Evolutionary conservation across 2,113 vertebrate species (phyloP).

Genomic region (Cyphomyrus plagiostoma): DNA sequence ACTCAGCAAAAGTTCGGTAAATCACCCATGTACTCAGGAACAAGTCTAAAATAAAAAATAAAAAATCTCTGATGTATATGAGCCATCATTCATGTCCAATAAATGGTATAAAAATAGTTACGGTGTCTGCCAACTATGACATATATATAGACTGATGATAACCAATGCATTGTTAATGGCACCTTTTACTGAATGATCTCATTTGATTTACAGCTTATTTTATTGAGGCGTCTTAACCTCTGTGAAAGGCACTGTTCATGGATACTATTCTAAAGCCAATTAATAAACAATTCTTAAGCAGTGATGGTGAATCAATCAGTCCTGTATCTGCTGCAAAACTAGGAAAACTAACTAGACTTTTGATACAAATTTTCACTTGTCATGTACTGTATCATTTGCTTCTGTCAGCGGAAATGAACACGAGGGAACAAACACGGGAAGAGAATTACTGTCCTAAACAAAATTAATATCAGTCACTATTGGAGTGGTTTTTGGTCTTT

Average conservation of each 20-base stretch:
- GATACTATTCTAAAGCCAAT: neutral
- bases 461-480: neutral
- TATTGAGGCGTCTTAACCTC: neutral
- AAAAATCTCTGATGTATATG: neutral
- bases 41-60: neutral
- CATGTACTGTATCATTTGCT: neutral
- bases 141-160: neutral
- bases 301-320: neutral
- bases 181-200: neutral
- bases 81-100: neutral
- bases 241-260: neutral
- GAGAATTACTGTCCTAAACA: neutral
- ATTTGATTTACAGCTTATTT: slow-evolving; percentile 14
- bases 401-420: neutral
- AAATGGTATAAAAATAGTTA: neutral
- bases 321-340: neutral
- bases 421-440: neutral
- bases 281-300: slow-evolving; percentile 4
- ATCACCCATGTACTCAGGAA: neutral
- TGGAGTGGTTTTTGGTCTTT: neutral
- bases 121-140: neutral
- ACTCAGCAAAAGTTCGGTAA: neutral
- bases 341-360: neutral
- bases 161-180: neutral
- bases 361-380: neutral